Evolutionary conservation across 1,140 invertebrate species (phyloP), one percentile per base, ranked within the genome.

Genomic region (Drosophila burlai): DNA sequence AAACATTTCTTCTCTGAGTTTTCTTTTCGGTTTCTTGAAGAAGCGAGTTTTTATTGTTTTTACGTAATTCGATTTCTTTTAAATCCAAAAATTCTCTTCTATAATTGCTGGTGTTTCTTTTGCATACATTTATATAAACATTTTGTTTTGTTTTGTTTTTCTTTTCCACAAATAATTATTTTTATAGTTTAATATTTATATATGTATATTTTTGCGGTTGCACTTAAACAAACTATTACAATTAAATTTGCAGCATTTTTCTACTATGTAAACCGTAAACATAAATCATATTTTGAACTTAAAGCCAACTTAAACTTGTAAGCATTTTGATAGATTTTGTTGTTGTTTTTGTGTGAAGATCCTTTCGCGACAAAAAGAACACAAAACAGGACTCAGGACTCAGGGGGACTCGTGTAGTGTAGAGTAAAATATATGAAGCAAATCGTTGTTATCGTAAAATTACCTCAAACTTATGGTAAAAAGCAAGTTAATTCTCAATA

Each of bases 261-360:
- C 75, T 77, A 78, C 50, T 77, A 77, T 78, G 50, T 77, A 77
- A 77, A 78, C 74, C 74, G 75, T 77, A 77, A 87, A 83, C 47
- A 47, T 90, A 89, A 90, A 84, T 89, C 64, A 78, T 89, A 81
- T 78, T 80, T 87, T 90, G 84, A 89, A 90, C 84, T 89, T 89
- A 89, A 86, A 89, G 60, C 81, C 71, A 89, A 89, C 84, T 90
- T 89, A 89, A 86, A 75, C 42, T 78, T 84, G 77, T 89, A 89
- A 69, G 75, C 81, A 83, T 77, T 83, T 76, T 79, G 46, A 72
- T 76, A 80, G 52, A 42, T 46, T 80, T 80, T 75, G 24, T 24
- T 24, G 9, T 45, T 78, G 74, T 74, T 81, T 57, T 57, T 57
- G 54, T 57, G 54, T 57, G 49, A 50, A 83, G 49, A 89, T 89